A percentile compares a stretch with the other conserved stretches of the same genome.
These are phyloP conservation scores for Neogale vison DNA, from an alignment of 2,113 vertebrate genomes.

Conservation along the genomic window DNA sequence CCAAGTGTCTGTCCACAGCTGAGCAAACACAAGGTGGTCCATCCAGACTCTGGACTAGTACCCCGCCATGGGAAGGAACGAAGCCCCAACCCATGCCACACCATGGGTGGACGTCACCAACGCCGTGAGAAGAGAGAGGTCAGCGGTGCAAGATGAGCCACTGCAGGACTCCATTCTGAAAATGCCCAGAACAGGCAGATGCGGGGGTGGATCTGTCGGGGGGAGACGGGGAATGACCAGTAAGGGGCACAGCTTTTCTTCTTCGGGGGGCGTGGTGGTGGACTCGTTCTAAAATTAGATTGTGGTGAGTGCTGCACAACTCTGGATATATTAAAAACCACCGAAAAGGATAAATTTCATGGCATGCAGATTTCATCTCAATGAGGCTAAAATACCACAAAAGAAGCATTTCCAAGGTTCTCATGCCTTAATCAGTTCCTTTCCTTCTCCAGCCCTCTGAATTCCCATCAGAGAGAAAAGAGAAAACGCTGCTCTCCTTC, in stretches of 20 bases:
- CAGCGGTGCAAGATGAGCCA: rapidly evolving
- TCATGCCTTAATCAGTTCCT: neutral
- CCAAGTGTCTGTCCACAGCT: neutral
- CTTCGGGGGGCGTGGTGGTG: neutral
- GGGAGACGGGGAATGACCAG: no score
- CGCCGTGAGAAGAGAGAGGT: neutral
- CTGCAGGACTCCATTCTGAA: neutral
- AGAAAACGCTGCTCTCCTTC: neutral
- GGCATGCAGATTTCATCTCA: neutral
- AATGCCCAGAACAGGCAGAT: neutral
- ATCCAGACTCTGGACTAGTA: neutral
- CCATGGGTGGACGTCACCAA: neutral
- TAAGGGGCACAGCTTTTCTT: neutral
- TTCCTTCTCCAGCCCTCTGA: neutral
- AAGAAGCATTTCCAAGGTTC: neutral
- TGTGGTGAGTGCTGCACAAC: neutral
- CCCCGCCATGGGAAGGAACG: no score
- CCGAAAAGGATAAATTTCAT: neutral
- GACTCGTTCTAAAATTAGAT: neutral
- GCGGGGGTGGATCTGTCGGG: no score
- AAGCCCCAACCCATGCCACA: neutral
- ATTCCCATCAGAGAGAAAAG: neutral
- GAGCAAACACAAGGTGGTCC: no score
- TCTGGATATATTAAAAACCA: neutral
- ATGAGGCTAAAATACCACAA: neutral